phyloP scores from a whole-genome alignment of 2,888 invertebrate genomes.

The Hypena proboscidalis region DNA sequence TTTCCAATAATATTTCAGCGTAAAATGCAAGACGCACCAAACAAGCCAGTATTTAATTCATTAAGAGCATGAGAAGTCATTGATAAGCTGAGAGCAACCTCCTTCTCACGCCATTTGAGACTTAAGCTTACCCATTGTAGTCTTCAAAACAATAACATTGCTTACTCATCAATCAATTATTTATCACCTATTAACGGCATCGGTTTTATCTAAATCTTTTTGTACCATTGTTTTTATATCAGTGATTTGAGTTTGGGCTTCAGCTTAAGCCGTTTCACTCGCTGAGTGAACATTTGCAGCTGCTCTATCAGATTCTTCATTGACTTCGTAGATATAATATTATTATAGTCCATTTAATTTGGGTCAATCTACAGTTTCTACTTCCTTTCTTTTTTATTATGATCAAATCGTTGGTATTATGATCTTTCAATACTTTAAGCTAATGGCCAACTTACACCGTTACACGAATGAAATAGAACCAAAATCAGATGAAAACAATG shows the following conservation, averaged over 20 bases:
- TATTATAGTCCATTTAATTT: no score
- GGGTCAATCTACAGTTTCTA: no score
- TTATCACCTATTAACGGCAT: slow-evolving; percentile 49
- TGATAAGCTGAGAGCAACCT: slow-evolving; percentile 26
- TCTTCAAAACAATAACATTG: slow-evolving; percentile 49
- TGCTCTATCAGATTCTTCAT: no score
- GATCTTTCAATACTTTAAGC: no score
- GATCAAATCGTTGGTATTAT: no score
- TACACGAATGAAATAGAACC: no score
- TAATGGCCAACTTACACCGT: no score
- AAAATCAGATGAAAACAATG: no score
- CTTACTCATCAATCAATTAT: slow-evolving; percentile 50
- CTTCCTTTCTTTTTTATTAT: slow-evolving; percentile 1
- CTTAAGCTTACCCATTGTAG: slow-evolving; percentile 45
- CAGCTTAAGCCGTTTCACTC: background rate
- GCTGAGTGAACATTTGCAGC: no score
- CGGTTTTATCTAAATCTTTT: slow-evolving; percentile 42
- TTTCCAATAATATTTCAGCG: no score
- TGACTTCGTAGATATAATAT: no score
- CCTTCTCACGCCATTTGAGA: slow-evolving; percentile 47
- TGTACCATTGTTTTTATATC: slow-evolving; percentile 32
- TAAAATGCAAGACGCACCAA: background rate
- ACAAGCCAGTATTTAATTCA: slow-evolving; percentile 21
- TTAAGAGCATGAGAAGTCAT: slow-evolving; percentile 29
- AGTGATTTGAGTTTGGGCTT: background rate